Base-by-base conservation (phyloP, 2,113 vertebrate genomes). In the Sander vitreus region DNA sequence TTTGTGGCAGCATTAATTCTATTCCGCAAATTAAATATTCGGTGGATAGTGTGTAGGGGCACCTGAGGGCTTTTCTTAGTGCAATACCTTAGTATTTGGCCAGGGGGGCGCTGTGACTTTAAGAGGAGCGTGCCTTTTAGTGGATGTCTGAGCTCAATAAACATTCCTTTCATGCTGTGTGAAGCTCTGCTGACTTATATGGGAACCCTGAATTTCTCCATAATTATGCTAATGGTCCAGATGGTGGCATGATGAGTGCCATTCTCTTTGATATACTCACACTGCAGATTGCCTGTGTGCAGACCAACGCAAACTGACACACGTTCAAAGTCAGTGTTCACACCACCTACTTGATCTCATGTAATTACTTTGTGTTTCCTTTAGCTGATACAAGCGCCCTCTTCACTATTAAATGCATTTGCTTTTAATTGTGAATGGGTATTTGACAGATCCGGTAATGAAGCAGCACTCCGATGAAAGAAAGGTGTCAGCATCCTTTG, bases 181-280 rank as follows among this genome's bases (percentile, higher is more conserved):
- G 89, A 86, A 54, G 87, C 90, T 90, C 87, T 86, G 85, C 90
- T 86, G 92, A 91, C 92, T 93, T 92, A 33, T 76, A 89, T 60
- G 81, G 86, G 90, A 92, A 91, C 72, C 80, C 91, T 66, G 88
- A 83, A 83, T 90, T 92, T 90, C 90, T 90, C 82, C 91, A 89
- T 93, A 92, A 94, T 95, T 94, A 95, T 95, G 93, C 89, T 92
- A 94, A 94, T 94, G 81, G 81, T 68, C 88, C 94, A 94, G 93
- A 94, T 94, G 92, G 93, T 91, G 81, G 89, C 91, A 92, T 90
- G 89, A 94, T 91, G 91, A 91, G 87, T 92, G 85, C 72, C 91
- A 90, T 89, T 86, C 90, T 92, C 91, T 93, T 92, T 91, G 92
- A 93, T 92, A 90, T 92, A 76, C 91, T 85, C 85, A 78, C 92